Evolutionary conservation across 2,113 vertebrate genomes (phyloP), one percentile per base, ranked within the genome.

Genomic region (Ibidorhyncha struthersii): DNA sequence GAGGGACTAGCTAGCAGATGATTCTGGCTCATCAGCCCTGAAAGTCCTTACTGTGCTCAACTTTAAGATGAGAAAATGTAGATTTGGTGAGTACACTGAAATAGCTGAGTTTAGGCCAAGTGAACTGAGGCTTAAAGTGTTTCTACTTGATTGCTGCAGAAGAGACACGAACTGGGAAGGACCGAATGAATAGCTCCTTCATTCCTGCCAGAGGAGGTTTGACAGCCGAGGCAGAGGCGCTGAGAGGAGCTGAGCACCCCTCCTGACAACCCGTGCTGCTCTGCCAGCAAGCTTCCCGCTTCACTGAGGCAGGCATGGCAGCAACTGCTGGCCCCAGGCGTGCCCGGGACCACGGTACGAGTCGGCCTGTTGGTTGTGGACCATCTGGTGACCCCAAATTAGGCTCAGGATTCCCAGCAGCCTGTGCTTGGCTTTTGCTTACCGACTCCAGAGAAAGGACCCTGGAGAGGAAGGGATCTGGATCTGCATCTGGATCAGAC

Each of bases 341-440:
- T 66, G 52, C 45, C 53, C 0, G 1, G 56, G 32, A 32, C 27
- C 15, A 0, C 7, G 55, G 58, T 14, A 2, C 4, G 1, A 2
- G 0, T 50, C 12, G 34, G 29, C 19, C 30, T 49, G 34, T 34
- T 2, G 0, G 4, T 29, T 34, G 4, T 30, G 67, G 43, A 10
- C 19, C 63, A 2, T 14, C 76, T 71, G 81, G 19, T n/a, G 36
- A 23, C 41, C 36, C 63, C 47, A 58, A 3, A 62, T 13, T 0
- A 32, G 47, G 29, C 34, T 91, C 41, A 12, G 3, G 34, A 8
- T 47, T 41, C 61, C 29, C 53, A 87, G 83, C 25, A 70, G 59
- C 21, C 56, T 14, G 17, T 20, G 45, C 25, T 4, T 3, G 49
- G 72, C 8, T 86, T 71, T 80, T 22, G 1, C 2, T 13, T 45